These are phyloP conservation scores for Macrosiphum euphorbiae DNA, from an alignment of 2,888 invertebrate genomes.

Conservation along the genomic window DNA sequence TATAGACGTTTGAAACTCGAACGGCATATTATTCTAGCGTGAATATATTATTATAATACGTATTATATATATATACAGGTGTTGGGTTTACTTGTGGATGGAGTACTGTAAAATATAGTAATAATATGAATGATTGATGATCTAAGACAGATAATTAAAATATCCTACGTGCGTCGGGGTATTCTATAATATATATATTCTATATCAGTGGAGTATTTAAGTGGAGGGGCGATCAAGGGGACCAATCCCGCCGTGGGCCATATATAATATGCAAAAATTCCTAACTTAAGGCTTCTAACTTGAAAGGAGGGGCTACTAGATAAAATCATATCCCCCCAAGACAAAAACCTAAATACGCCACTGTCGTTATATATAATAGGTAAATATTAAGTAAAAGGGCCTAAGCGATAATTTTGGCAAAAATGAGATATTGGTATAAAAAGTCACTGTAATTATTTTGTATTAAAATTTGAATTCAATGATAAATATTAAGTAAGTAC, in stretches of 20 bases:
- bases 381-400: no score
- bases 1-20: not conserved
- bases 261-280: no score
- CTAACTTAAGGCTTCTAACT: no score
- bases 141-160: not conserved
- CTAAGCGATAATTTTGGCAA: no score
- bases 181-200: not conserved
- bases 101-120: not conserved
- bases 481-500: not conserved
- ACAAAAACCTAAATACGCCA: no score
- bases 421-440: no score
- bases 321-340: no score
- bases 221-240: no score
- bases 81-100: not conserved
- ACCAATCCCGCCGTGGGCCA: no score
- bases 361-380: no score
- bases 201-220: no score
- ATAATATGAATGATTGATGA: not conserved
- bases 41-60: not conserved
- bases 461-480: not conserved
- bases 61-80: not conserved
- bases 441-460: not conserved
- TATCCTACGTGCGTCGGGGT: not conserved
- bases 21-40: not conserved
- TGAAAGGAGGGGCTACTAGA: no score